phyloP scores from a whole-genome alignment of 2,797 vertebrate genomes.

The Philypnodon macrostomus region DNA sequence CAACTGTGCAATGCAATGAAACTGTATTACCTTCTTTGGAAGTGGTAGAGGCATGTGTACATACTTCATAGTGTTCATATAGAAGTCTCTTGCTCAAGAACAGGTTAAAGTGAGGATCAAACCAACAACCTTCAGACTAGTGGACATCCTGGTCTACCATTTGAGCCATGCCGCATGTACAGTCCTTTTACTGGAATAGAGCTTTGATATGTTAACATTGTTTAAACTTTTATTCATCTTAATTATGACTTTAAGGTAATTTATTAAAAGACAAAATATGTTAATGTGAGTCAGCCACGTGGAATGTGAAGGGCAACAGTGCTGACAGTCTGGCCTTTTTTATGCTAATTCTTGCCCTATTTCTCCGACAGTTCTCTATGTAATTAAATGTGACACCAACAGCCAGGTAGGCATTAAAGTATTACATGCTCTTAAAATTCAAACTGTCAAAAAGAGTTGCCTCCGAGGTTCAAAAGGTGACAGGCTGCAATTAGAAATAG shows the following conservation, averaged over 20 bases:
- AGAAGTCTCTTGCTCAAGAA: no score
- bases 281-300: constrained; percentile 12
- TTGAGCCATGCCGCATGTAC: no score
- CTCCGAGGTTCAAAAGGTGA: not conserved
- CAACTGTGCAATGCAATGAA: no score
- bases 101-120: no score
- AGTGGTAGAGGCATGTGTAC: no score
- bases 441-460: constrained; percentile 15
- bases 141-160: no score
- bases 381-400: constrained; percentile 10
- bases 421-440: constrained; percentile 21
- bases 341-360: constrained; percentile 6
- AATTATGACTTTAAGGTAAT: constrained; percentile 13
- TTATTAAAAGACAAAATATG: constrained; percentile 15
- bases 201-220: no score
- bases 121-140: no score
- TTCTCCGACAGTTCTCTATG: constrained; percentile 2
- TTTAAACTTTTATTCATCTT: constrained; percentile 24
- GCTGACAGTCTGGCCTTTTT: constrained; percentile 4
- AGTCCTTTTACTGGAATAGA: no score
- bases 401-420: constrained; percentile 15
- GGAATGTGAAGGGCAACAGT: not conserved
- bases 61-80: no score
- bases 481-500: constrained; percentile 21
- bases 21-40: no score